Conservation (phyloP, 2,113 vertebrate genomes). For the Tympanuchus pallidicinctus region DNA sequence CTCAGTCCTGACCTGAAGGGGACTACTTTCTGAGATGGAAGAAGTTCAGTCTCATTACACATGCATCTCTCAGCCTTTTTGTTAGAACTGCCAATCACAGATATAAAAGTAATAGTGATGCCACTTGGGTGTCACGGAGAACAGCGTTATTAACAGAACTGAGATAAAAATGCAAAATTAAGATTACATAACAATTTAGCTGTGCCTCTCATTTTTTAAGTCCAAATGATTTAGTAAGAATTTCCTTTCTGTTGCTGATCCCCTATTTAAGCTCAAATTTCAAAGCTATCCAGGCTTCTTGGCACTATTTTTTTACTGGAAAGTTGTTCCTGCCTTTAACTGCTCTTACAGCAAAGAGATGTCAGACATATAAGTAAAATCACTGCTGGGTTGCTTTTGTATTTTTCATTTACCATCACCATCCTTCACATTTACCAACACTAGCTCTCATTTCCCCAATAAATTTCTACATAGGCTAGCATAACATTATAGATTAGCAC, state of each 20-base stretch:
- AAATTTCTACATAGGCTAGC: not conserved
- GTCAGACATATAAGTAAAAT: not conserved
- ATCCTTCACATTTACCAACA: not conserved
- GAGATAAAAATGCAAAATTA: not conserved
- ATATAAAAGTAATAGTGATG: not conserved
- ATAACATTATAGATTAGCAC: not conserved
- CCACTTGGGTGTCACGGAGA: not conserved
- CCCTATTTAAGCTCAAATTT: not conserved
- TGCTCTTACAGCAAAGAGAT: not conserved
- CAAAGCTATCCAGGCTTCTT: not conserved
- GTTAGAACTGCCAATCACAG: not conserved
- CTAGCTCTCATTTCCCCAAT: not conserved
- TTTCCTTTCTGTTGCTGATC: not conserved
- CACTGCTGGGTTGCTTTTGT: not conserved
- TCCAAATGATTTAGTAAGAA: not conserved
- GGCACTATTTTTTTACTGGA: not conserved
- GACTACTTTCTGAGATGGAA: not conserved
- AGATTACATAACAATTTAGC: not conserved
- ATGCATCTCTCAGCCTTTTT: not conserved
- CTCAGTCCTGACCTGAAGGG: not conserved
- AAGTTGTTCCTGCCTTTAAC: not conserved
- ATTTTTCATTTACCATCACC: not conserved
- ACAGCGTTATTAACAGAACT: not conserved
- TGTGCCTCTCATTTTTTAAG: not conserved
- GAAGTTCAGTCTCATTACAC: constrained; percentile 1